A percentile compares a stretch with the other conserved stretches of the same genome.
Evolutionary conservation across 2,113 vertebrate genomes (phyloP).

Genomic region (Mirza zaza): DNA sequence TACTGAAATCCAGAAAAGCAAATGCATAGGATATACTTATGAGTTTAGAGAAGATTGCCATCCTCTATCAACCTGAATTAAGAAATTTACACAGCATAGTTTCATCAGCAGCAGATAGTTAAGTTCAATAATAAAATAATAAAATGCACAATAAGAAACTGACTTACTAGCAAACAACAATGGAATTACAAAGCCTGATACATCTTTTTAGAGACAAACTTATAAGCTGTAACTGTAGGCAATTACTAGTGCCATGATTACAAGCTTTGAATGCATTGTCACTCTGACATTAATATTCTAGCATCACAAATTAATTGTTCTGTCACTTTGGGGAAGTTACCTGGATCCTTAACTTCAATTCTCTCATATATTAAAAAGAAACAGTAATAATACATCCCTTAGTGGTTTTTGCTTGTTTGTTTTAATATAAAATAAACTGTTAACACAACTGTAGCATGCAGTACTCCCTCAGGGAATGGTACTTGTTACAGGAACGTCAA

Average conservation of each 20-base stretch:
- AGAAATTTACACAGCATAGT: neutral
- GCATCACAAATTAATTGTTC: neutral
- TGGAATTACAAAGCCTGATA: neutral
- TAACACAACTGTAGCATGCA: neutral
- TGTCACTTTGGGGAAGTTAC: neutral
- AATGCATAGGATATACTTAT: neutral
- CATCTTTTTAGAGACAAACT: neutral
- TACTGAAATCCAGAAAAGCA: neutral
- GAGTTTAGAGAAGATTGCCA: neutral
- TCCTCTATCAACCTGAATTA: neutral
- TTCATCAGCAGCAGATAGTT: neutral
- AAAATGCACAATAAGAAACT: neutral
- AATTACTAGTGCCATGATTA: neutral
- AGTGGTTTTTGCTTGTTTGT: neutral
- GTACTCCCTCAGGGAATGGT: neutral
- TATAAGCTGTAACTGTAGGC: neutral
- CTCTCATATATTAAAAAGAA: neutral
- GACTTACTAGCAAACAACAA: neutral
- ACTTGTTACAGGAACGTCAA: neutral
- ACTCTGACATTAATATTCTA: neutral
- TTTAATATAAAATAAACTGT: neutral
- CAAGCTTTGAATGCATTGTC: neutral
- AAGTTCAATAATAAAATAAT: neutral
- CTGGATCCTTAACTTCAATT: neutral
- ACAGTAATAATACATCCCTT: neutral